These are phyloP conservation scores for Zaprionus tsacasi DNA, from an alignment of 1,140 invertebrate genomes.

Conservation along the genomic window DNA sequence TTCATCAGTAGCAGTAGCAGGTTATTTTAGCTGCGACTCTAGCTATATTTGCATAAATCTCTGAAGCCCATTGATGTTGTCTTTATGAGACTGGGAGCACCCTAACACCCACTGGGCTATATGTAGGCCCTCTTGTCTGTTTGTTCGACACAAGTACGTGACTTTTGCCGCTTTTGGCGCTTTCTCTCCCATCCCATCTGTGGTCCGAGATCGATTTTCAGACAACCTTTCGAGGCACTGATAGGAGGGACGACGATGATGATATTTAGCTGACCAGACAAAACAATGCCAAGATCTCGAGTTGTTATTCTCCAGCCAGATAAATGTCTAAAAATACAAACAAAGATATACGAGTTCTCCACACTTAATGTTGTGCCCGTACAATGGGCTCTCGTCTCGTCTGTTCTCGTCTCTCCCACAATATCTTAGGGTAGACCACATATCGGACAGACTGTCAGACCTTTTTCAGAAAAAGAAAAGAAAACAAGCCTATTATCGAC, in stretches of 20 bases:
- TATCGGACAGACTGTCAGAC: slow-evolving; percentile 23
- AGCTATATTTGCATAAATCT: slow-evolving; percentile 38
- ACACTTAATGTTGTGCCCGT: slow-evolving; percentile 32
- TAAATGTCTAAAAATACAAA: slow-evolving; percentile 76
- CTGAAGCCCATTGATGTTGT: slow-evolving; percentile 39
- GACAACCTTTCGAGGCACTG: slow-evolving; percentile 45
- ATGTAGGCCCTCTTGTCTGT: slow-evolving; percentile 39
- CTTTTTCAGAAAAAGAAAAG: slow-evolving; percentile 23
- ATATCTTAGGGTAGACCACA: neutral
- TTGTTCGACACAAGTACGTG: slow-evolving; percentile 68
- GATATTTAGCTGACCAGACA: slow-evolving; percentile 59
- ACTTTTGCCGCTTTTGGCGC: slow-evolving; percentile 68
- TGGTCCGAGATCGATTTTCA: slow-evolving; percentile 75
- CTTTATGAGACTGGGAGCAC: slow-evolving; percentile 25
- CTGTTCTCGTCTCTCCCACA: neutral
- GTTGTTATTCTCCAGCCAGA: slow-evolving; percentile 58
- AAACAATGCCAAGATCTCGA: slow-evolving; percentile 55
- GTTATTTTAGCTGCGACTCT: neutral
- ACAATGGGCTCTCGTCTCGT: neutral
- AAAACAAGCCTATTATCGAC: slow-evolving; percentile 18
- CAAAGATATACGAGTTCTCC: slow-evolving; percentile 44
- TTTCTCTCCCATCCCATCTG: slow-evolving; percentile 15
- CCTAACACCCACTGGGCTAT: slow-evolving; percentile 5
- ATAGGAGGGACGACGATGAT: slow-evolving; percentile 9
- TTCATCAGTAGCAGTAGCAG: neutral